Percentiles rank a stretch among this genome's conserved stretches.
Conservation (phyloP, 35 echinoderm and acorn worm species). For the Chiridota heheva region DNA sequence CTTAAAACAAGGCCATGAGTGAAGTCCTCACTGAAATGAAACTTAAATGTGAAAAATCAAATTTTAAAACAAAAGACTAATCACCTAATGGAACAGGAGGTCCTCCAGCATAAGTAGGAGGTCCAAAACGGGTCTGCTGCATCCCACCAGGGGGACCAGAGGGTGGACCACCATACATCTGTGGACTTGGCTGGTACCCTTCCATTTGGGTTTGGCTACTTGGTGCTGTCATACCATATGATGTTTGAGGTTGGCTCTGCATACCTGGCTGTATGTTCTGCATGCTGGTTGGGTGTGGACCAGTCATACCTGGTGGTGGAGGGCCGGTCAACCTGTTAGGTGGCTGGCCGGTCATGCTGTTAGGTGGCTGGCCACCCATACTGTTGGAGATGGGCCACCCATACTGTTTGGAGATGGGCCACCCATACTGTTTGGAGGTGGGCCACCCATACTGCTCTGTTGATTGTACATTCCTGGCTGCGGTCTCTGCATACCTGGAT, state of each 20-base stretch:
- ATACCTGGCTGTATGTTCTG: background rate
- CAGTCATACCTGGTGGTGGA: too few species aligned
- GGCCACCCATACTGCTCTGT: too few species aligned
- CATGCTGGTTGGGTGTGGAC: slow-evolving; percentile 41
- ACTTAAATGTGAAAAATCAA: too few species aligned
- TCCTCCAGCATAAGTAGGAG: slow-evolving; percentile 33
- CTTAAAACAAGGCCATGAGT: too few species aligned
- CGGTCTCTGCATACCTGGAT: too few species aligned
- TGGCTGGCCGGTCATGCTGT: background rate
- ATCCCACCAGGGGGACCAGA: slow-evolving; percentile 8
- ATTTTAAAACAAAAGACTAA: background rate
- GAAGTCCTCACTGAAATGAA: too few species aligned
- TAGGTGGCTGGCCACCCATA: background rate
- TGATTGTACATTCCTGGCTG: too few species aligned
- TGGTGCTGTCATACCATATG: background rate
- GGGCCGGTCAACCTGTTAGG: background rate
- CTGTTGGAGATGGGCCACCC: background rate
- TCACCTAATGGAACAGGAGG: slow-evolving; percentile 40
- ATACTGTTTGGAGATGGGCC: background rate
- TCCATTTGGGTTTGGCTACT: background rate
- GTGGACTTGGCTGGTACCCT: background rate
- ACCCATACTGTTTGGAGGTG: background rate
- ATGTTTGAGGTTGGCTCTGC: slow-evolving; percentile 24
- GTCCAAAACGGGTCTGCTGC: background rate
- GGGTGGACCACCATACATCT: background rate